phyloP scores from a whole-genome alignment of 2,113 vertebrate genomes.

The Notarius quadriscutis region DNA sequence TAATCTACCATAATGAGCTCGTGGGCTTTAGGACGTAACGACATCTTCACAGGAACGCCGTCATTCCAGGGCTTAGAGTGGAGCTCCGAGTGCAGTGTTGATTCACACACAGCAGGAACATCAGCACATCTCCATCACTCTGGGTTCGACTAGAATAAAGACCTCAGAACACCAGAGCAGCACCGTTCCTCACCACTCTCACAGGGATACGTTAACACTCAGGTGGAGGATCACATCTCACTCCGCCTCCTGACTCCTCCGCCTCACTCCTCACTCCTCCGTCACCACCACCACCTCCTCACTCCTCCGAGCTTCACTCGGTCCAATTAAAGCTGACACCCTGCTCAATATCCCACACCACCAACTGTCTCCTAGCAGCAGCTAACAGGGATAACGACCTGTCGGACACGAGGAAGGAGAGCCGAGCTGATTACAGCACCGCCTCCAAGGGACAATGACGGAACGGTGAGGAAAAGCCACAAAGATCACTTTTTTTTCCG shows the following conservation, averaged over 20 bases:
- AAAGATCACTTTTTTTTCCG: background rate
- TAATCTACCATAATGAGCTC: constrained; percentile 6
- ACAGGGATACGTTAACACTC: background rate
- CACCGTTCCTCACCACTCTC: no score
- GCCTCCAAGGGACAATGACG: background rate
- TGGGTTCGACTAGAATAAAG: no score
- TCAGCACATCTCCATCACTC: no score
- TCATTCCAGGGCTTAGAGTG: background rate
- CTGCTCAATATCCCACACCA: constrained; percentile 53
- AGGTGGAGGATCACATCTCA: background rate
- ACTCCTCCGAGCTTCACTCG: constrained; percentile 44
- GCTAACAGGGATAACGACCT: constrained; percentile 33
- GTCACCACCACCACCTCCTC: constrained; percentile 25
- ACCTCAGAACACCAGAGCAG: no score
- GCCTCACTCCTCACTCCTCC: no score
- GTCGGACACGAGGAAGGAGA: background rate
- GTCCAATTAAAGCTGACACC: constrained; percentile 44
- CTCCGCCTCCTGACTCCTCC: background rate
- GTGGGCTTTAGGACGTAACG: background rate
- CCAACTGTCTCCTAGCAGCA: constrained; percentile 32
- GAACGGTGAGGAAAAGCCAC: background rate
- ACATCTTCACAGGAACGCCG: background rate
- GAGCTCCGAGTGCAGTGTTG: background rate
- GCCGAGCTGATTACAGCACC: constrained; percentile 41
- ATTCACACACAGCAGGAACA: background rate